phyloP scores from a whole-genome alignment of 53 echinoderm and acorn worm species.

The Echinometra lucunter region DNA sequence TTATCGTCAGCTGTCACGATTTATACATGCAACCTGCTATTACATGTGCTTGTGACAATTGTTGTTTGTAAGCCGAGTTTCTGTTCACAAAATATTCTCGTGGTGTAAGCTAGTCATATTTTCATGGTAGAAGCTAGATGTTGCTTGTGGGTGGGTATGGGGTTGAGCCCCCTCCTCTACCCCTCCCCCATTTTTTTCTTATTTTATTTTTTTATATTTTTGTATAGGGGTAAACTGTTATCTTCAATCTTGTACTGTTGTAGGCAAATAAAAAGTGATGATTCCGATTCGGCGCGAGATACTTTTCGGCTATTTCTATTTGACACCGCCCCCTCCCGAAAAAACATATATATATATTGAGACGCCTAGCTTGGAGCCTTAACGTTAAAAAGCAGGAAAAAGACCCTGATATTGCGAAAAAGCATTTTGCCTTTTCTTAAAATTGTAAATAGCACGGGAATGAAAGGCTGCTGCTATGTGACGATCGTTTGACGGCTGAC shows the following conservation, averaged over 20 bases:
- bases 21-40: background rate
- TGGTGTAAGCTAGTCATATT: no score
- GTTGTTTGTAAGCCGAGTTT: background rate
- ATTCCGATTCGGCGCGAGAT: background rate
- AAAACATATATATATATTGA: background rate
- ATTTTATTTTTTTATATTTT: no score
- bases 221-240: no score
- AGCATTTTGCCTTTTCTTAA: background rate
- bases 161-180: background rate
- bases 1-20: background rate
- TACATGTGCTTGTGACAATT: background rate
- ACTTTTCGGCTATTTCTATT: background rate
- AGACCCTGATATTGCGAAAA: background rate
- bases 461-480: background rate
- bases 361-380: background rate
- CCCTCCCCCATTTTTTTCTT: no score
- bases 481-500: background rate
- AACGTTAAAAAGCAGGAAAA: background rate
- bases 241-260: no score
- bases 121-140: no score
- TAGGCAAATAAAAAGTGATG: background rate
- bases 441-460: background rate
- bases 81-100: background rate
- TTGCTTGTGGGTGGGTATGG: background rate
- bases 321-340: background rate